Evolutionary conservation across 2,113 vertebrate species (phyloP), one percentile per base, ranked within the genome.

Genomic region (Coreoperca whiteheadi): DNA sequence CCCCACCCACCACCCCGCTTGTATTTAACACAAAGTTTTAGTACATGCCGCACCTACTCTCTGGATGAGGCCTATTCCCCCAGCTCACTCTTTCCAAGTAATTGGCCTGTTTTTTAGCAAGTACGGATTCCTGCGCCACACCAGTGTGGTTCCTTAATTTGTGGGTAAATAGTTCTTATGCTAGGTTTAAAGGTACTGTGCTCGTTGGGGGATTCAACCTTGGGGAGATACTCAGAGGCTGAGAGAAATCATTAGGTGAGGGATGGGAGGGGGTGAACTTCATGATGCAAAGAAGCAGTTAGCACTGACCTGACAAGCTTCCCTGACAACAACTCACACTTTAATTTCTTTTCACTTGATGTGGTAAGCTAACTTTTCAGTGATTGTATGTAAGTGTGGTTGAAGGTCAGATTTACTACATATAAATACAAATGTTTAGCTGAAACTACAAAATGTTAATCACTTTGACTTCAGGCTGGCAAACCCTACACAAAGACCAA

Each of bases 111-210:
- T 94, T 93, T 88, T 80, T 74, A 46, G 71, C 78, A 69, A 88
- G 85, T 84, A 74, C 61, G 16, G 78, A 81, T 91, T 86, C 82
- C 79, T 74, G 85, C 68, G 37, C 86, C 74, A 88, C 80, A 81
- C 82, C 72, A 69, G 79, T 85, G 86, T 72, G 34, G 56, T 39
- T 83, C 89, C 92, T 94, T 92, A 90, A 93, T 93, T 92, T 94
- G 87, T 25, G 69, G 84, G 89, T 93, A 94, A 94, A 94, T 92
- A 94, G 81, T 86, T 88, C 92, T 94, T 93, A 92, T 91, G 92
- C 92, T 90, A 91, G 93, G 91, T 95, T 93, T 92, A 93, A 94
- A 93, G 87, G 90, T 89, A 34, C 65, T 39, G 72, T 61, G 74
- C 76, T 88, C 74, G 12, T 87, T 88, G 81, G 88, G 90, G 89